These are phyloP conservation scores for Botia almorhae DNA, from an alignment of 2,797 vertebrate genomes.

Conservation along the genomic window DNA sequence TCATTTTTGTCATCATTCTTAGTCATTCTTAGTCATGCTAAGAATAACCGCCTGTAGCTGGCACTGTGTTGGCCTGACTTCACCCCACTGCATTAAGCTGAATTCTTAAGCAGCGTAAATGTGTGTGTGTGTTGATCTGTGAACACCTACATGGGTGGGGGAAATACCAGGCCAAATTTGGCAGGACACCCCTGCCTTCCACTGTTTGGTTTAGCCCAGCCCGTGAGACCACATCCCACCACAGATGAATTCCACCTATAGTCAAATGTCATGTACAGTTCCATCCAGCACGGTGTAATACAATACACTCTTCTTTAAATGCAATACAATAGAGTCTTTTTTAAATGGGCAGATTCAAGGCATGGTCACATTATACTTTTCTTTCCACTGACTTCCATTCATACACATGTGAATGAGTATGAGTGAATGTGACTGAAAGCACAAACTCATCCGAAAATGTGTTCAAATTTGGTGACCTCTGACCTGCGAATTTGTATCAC, in stretches of 20 bases:
- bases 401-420: too few relatives aligned
- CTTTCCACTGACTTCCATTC: too few relatives aligned
- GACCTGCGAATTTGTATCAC: too few relatives aligned
- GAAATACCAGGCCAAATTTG: constrained; percentile 28
- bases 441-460: too few relatives aligned
- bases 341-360: too few relatives aligned
- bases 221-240: constrained; percentile 25
- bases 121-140: constrained; percentile 3
- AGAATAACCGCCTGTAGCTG: constrained; percentile 40
- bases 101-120: constrained; percentile 6
- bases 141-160: constrained; percentile 29
- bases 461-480: too few relatives aligned
- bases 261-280: constrained; percentile 8
- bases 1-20: constrained; percentile 31
- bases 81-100: constrained; percentile 29
- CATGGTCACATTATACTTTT: too few relatives aligned
- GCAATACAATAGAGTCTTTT: background rate
- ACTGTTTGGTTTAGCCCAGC: constrained; percentile 74
- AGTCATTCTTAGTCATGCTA: constrained; percentile 38
- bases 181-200: constrained; percentile 77
- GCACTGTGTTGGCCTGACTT: constrained; percentile 39
- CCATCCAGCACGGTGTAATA: background rate
- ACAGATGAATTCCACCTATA: constrained; percentile 61
- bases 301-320: too few relatives aligned
- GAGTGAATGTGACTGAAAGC: too few relatives aligned